Evolutionary conservation across 2,888 invertebrate species (phyloP), one percentile per base, ranked within the genome.

Genomic region (Dendrolimus pini): DNA sequence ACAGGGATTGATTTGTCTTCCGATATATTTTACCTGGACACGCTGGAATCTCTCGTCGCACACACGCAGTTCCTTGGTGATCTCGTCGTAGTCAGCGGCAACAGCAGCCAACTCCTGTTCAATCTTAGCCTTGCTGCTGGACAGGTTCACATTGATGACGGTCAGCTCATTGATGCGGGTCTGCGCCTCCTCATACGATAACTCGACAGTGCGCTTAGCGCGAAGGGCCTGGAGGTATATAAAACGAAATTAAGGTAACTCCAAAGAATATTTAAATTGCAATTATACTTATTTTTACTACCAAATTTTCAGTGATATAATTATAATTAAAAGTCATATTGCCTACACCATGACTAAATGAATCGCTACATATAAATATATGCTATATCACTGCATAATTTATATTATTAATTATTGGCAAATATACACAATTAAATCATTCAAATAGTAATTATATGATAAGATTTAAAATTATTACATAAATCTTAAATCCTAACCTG

Each of bases 71-170:
- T 98, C 98, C 92, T 97, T 97, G 87, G 97, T 96, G 80, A 99
- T 96, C 91, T 99, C 99, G 83, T 99, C 99, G 85, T 99, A 97
- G 90, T 99, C 99, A 72, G 97, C 94, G 70, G 98, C 96, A 74
- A 99, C 94, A 71, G 96, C 95, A 58, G 94, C 91, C 76, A 98
- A 92, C 89, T 99, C 99, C 82, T 97, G 97, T 91, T 99, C 99
- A 82, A 99, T 93, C 92, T 98, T 98, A 82, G 96, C 95, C 93
- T 96, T 99, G 89, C 95, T 94, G 77, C 98, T 96, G 61, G 97
- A 95, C 82, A 99, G 92, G 92, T 97, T 98, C 67, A 98, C 97
- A 89, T 99, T 98, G 93, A 97, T 96, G 77, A 97, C 95, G 75
- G 95, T 96, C 85, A 99, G 91, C 92, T 99, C 99, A 80, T 96